These are phyloP conservation scores for Hedychridium roseum DNA, from an alignment of 2,888 invertebrate genomes.

Conservation along the genomic window DNA sequence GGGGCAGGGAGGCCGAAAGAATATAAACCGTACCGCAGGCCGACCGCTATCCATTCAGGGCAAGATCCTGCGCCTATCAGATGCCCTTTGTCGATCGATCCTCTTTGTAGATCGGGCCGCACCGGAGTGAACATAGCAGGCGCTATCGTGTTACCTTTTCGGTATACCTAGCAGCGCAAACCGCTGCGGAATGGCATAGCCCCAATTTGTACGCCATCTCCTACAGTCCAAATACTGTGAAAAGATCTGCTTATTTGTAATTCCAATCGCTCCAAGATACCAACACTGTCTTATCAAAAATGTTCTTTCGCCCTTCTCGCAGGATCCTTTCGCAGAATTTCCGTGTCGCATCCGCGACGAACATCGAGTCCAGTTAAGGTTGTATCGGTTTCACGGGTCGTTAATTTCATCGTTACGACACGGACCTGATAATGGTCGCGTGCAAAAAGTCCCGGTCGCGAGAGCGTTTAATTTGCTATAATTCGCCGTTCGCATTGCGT, in stretches of 20 bases:
- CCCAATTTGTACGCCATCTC: slow-evolving; percentile 43
- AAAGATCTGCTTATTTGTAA: slow-evolving; percentile 4
- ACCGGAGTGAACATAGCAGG: slow-evolving; percentile 17
- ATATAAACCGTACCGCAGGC: slow-evolving; percentile 41
- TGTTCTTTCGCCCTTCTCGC: no score
- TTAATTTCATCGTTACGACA: slow-evolving; percentile 51
- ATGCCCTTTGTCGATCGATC: slow-evolving; percentile 52
- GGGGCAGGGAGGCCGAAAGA: slow-evolving; percentile 21
- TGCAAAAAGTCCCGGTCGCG: slow-evolving; percentile 34
- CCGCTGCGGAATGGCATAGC: slow-evolving; percentile 31
- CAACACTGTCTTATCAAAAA: no score
- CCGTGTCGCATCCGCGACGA: slow-evolving; percentile 11
- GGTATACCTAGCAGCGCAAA: slow-evolving; percentile 13
- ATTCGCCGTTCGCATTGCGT: no score
- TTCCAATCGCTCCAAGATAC: no score
- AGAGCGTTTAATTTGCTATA: slow-evolving; percentile 49
- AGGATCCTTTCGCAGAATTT: no score
- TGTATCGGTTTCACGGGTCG: slow-evolving; percentile 49
- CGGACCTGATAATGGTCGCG: slow-evolving; percentile 34
- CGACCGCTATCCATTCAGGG: slow-evolving; percentile 42
- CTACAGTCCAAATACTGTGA: slow-evolving; percentile 36
- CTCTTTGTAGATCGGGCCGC: slow-evolving; percentile 45
- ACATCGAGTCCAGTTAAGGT: slow-evolving; percentile 24
- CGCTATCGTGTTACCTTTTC: slow-evolving; percentile 51
- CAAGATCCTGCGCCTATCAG: slow-evolving; percentile 43